phyloP scores from a whole-genome alignment of 2,113 vertebrate genomes.

The Semicossyphus pulcher region DNA sequence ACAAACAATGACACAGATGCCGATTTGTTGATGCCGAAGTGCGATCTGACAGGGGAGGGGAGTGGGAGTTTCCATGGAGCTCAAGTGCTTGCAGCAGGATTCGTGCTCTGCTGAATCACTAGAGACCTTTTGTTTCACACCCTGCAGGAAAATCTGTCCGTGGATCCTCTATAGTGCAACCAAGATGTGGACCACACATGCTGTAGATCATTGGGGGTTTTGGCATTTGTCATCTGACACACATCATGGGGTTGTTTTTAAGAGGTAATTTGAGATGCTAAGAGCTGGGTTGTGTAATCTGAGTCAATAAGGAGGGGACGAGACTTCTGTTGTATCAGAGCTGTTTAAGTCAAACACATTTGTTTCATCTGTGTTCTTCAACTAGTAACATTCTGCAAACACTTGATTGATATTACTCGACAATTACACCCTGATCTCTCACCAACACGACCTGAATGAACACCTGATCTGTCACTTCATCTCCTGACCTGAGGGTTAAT shows the following conservation, averaged over 20 bases:
- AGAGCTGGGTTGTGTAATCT: conserved; percentile 15
- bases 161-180: neutral
- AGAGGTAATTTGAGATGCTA: conserved; percentile 21
- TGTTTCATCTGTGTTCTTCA: neutral
- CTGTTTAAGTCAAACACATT: neutral
- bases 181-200: neutral
- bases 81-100: neutral
- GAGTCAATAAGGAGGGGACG: neutral
- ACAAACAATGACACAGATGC: conserved; percentile 23
- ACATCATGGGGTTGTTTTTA: neutral
- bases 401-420: neutral
- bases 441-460: conserved; percentile 8
- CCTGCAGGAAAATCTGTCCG: neutral
- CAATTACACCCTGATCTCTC: neutral
- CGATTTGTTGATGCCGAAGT: conserved; percentile 3
- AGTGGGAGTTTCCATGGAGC: conserved; percentile 60
- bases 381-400: neutral
- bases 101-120: conserved; percentile 16
- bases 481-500: conserved; percentile 41
- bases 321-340: conserved; percentile 3
- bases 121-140: neutral
- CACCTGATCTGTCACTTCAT: conserved; percentile 23
- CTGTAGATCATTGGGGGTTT: neutral
- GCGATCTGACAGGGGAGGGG: conserved; percentile 6
- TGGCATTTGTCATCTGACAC: neutral